Evolutionary conservation across 2,113 vertebrate species (phyloP), one percentile per base, ranked within the genome.

Genomic region (Benitochromis conjunctus): DNA sequence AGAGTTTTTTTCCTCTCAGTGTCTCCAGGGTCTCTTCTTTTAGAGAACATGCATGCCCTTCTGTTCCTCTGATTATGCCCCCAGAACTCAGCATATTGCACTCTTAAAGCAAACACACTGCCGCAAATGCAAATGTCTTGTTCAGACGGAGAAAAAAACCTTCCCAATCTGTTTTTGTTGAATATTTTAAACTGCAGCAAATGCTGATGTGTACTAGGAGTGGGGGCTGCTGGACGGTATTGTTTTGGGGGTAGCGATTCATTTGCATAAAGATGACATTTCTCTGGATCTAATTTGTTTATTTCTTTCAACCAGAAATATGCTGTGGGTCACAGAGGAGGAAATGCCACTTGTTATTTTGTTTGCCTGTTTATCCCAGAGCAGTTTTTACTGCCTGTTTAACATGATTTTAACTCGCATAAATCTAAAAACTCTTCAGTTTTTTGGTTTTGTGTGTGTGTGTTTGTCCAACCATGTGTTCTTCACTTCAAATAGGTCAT

Each of bases 61-160:
- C 55, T 85, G 81, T 82, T 84, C 14, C 71, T 77, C 83, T 55
- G 77, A 91, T 86, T 85, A 83, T 38, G 38, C 55, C 82, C 82
- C 53, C 81, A 34, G 11, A 90, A 87, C 82, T 83, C 64, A 43
- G 41, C 83, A 76, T 57, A 81, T 82, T 86, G 84, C 85, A 53
- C 53, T 41, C 60, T 88, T 71, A 51, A 82, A 85, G 87, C 56
- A 82, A 88, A 88, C 91, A 78, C 29, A 41, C 77, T n/a, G 19
- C 74, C 1, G 13, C 56, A 86, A 88, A 94, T 91, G 86, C 82
- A 93, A 92, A 94, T 93, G 13, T 84, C 79, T 82, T 83, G 85
- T 91, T 85, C 14, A 5, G 79, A 31, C 12, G 21, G 16, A 38
- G 60, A 19, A 0, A 2, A 12, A 7, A 19, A 19, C 18, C 16